Evolutionary conservation across 2,113 vertebrate genomes (phyloP).

Genomic region (Phyllostomus discolor): DNA sequence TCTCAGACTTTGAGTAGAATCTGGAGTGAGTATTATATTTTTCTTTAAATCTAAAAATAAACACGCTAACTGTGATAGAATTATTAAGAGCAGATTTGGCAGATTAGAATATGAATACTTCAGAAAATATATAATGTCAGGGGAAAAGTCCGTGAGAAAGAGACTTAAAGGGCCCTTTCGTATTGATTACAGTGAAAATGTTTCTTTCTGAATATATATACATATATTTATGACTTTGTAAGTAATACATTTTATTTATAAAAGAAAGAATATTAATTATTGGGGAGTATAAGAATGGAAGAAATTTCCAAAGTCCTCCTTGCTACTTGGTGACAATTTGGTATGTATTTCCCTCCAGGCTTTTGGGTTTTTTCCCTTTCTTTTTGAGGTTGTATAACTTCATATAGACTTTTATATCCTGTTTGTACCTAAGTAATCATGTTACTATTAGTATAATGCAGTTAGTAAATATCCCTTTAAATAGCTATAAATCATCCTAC

Average conservation of each 20-base stretch:
- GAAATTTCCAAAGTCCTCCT: background rate
- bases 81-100: background rate
- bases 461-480: background rate
- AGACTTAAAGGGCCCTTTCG: background rate
- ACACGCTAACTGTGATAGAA: background rate
- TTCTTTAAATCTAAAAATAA: background rate
- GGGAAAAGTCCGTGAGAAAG: background rate
- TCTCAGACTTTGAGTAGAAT: conserved; percentile 80
- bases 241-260: background rate
- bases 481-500: background rate
- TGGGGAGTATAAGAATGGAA: background rate
- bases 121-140: background rate
- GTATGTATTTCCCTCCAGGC: background rate
- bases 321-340: background rate
- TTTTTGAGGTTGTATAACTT: background rate
- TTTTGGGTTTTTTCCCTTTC: background rate
- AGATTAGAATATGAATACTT: background rate
- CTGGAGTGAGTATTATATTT: conserved; percentile 85
- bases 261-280: background rate
- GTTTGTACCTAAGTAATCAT: background rate
- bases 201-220: background rate
- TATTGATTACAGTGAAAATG: background rate
- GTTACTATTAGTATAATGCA: background rate
- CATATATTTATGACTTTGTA: background rate
- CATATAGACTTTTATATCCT: background rate